phyloP scores from a whole-genome alignment of 2,888 invertebrate species.

The Cacoxenus indagator region DNA sequence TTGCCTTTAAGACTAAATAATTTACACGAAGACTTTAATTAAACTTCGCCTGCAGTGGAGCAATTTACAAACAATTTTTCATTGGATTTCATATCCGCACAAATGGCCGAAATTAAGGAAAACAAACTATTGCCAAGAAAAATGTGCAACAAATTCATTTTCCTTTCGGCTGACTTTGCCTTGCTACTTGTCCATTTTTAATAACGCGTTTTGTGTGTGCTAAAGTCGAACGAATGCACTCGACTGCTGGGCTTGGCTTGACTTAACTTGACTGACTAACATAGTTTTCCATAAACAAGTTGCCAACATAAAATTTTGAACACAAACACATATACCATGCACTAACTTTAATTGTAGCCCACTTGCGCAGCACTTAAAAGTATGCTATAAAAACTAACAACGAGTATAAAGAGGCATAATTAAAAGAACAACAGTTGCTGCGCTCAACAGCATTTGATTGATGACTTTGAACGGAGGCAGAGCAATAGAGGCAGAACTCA shows the following conservation, averaged over 20 bases:
- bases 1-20: neutral
- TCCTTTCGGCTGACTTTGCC: neutral
- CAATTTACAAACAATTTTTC: neutral
- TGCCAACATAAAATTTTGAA: neutral
- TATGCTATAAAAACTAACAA: conserved; percentile 18
- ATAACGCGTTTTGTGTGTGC: conserved; percentile 3
- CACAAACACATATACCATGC: conserved; percentile 1
- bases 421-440: conserved; percentile 11
- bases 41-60: neutral
- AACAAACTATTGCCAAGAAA: neutral
- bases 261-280: conserved; percentile 6
- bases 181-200: neutral
- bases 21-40: neutral
- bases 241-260: neutral
- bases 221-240: conserved; percentile 9
- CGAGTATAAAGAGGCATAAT: conserved; percentile 12
- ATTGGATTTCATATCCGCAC: neutral
- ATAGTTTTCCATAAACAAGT: conserved; percentile 14
- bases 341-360: neutral
- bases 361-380: conserved; percentile 9
- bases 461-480: conserved; percentile 7
- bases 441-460: conserved; percentile 19
- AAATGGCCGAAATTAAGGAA: conserved; percentile 2
- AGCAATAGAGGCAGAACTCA: no score
- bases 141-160: neutral